These are phyloP conservation scores for Phyllopteryx taeniolatus DNA, from an alignment of 2,113 vertebrate species.

Conservation along the genomic window DNA sequence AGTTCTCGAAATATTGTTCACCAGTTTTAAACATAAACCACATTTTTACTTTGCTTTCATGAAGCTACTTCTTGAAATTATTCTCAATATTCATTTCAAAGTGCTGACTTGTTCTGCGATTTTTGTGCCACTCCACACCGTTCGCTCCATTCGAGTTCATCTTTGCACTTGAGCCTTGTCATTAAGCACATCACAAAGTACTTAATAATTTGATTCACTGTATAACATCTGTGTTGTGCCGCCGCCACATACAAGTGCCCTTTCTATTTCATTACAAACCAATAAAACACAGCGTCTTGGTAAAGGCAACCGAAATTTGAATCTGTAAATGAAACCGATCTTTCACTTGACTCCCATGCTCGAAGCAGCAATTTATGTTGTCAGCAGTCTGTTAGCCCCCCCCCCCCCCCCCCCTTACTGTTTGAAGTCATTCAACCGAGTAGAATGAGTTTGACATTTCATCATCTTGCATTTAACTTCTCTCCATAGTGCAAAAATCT, in stretches of 20 bases:
- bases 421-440: not conserved
- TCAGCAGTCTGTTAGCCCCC: not conserved
- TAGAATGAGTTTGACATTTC: not conserved
- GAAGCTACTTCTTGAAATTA: constrained; percentile 9
- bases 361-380: not conserved
- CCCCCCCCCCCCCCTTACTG: not conserved
- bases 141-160: not conserved
- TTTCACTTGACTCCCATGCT: not conserved
- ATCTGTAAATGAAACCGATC: not conserved
- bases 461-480: too few species aligned
- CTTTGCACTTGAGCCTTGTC: not conserved
- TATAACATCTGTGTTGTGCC: not conserved
- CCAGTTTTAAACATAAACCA: constrained; percentile 12
- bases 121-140: not conserved
- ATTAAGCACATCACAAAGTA: not conserved
- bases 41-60: constrained; percentile 29
- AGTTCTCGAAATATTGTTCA: constrained; percentile 7
- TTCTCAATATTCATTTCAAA: constrained; percentile 2
- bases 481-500: too few species aligned
- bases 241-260: not conserved
- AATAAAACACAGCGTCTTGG: constrained; percentile 5
- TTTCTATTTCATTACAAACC: not conserved
- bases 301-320: not conserved
- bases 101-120: not conserved
- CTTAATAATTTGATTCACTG: not conserved